Conservation (phyloP, 2,797 vertebrate species). For the Epinephelus awoara region DNA sequence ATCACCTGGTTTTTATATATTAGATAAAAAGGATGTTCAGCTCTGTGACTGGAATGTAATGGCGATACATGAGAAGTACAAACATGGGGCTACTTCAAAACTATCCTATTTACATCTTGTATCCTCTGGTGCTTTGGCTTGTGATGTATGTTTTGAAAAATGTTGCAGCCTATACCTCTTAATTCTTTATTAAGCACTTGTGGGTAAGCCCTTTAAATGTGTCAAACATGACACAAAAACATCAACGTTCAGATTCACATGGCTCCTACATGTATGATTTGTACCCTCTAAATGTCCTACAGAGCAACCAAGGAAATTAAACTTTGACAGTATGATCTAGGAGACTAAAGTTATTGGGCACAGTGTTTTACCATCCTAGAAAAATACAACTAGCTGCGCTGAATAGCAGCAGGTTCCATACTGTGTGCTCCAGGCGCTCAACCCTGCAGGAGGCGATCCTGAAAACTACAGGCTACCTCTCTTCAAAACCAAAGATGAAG, state of each 20-base stretch:
- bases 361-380: not conserved
- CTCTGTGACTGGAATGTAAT: not conserved
- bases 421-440: conserved; percentile 29
- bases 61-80: not conserved
- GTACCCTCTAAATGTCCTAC: not conserved
- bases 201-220: not conserved
- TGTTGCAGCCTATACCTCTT: not conserved
- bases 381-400: conserved; percentile 24
- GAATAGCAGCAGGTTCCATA: conserved; percentile 29
- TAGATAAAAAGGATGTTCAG: not conserved
- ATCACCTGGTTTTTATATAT: not conserved
- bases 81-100: not conserved
- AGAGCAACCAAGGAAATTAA: not conserved
- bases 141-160: not conserved
- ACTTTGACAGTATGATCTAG: not conserved
- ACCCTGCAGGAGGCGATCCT: conserved; percentile 42
- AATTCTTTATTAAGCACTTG: not conserved
- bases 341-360: not conserved
- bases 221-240: not conserved
- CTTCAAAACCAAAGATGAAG: conserved; percentile 17
- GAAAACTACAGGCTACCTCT: conserved; percentile 28
- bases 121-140: not conserved
- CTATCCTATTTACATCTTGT: not conserved
- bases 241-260: not conserved
- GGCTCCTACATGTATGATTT: not conserved